Percentiles rank a stretch among this genome's conserved stretches.
phyloP scores from a whole-genome alignment of 2,797 vertebrate species.

The Hypotaenidia philippensis region DNA sequence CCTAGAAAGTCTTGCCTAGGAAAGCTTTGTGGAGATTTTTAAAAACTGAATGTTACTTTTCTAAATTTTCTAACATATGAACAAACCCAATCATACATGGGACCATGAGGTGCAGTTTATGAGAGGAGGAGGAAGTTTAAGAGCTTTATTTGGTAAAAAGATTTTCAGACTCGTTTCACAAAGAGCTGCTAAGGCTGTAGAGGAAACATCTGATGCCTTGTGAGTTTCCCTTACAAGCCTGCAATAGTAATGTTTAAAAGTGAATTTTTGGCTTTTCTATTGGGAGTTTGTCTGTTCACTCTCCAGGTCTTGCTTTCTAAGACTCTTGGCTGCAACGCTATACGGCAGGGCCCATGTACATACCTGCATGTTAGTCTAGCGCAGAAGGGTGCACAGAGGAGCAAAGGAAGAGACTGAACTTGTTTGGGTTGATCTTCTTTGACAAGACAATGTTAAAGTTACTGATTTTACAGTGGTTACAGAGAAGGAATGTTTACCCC shows the following conservation, averaged over 20 bases:
- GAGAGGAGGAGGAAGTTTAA: not conserved
- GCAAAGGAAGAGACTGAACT: not conserved
- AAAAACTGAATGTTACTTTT: conserved; percentile 11
- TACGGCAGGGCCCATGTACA: not conserved
- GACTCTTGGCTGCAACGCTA: not conserved
- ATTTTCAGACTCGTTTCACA: not conserved
- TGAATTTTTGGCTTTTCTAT: not conserved
- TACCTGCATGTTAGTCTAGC: not conserved
- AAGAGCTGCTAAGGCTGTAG: not conserved
- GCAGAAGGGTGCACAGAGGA: not conserved
- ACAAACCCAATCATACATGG: not conserved
- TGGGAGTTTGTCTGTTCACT: not conserved
- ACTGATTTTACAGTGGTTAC: not conserved
- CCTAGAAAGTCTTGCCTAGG: not conserved
- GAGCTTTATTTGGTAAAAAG: not conserved
- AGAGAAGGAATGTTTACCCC: not conserved
- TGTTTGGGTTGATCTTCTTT: not conserved
- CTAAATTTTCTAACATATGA: not conserved
- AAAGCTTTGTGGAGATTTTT: conserved; percentile 3
- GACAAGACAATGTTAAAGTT: not conserved
- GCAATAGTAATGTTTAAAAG: not conserved
- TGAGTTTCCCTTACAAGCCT: conserved; percentile 36
- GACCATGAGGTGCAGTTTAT: not conserved
- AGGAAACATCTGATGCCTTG: not conserved
- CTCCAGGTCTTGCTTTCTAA: not conserved